Conservation (phyloP, 1,140 invertebrate species). For the Plodia interpunctella region DNA sequence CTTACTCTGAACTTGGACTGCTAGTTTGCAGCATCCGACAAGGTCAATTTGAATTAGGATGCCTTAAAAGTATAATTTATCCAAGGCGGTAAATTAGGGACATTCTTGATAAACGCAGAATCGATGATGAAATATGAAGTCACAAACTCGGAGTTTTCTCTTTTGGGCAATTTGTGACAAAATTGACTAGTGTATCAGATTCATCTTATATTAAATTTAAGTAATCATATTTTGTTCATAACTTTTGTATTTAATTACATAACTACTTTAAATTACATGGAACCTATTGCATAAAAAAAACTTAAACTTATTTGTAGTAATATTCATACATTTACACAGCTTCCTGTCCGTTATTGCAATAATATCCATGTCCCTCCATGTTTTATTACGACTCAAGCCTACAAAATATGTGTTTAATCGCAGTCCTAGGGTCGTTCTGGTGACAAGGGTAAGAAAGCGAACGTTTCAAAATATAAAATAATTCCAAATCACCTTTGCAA, state of each 20-base stretch:
- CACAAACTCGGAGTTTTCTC: too few relatives aligned
- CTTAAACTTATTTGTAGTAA: not conserved
- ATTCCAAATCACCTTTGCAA: conserved; percentile 40
- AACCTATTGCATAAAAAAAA: too few relatives aligned
- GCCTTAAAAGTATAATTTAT: too few relatives aligned
- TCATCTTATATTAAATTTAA: too few relatives aligned
- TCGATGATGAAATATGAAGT: too few relatives aligned
- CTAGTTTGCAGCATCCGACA: conserved; percentile 35
- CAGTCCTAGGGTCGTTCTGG: conserved; percentile 19
- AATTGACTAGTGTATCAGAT: too few relatives aligned
- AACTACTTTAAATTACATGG: too few relatives aligned
- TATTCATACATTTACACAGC: not conserved
- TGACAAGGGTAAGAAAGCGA: conserved; percentile 24
- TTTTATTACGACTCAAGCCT: conserved; percentile 19
- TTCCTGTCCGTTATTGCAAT: not conserved
- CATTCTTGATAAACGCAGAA: too few relatives aligned
- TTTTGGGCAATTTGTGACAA: too few relatives aligned
- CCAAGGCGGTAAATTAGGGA: too few relatives aligned
- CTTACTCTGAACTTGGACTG: conserved; percentile 41
- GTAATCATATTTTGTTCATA: too few relatives aligned
- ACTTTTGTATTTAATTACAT: too few relatives aligned
- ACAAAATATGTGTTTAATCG: conserved; percentile 25
- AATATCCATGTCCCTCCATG: conserved; percentile 13
- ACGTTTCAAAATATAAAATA: conserved; percentile 20
- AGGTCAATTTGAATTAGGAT: conserved; percentile 19